Evolutionary conservation across 2,888 invertebrate genomes (phyloP), one percentile per base, ranked within the genome.

Genomic region (Argyresthia goedartella): DNA sequence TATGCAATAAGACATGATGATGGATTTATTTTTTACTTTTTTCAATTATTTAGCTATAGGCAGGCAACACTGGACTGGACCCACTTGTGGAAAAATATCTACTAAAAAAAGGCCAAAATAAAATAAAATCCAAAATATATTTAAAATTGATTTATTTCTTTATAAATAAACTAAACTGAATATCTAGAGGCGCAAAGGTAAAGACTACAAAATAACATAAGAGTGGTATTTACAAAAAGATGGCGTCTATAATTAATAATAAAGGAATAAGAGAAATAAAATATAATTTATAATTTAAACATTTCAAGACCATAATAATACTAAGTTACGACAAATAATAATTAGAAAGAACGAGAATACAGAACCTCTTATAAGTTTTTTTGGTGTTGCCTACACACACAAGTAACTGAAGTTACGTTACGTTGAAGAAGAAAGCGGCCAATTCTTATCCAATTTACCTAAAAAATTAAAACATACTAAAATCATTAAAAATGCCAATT

Each of bases 121-220:
- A 66, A 63, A 59, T 67, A 66, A 68, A 67, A 73, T 53, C 51
- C 71, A 72, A 71, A 64, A 70, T 69, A 67, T 71, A 73, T 47
- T 75, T 75, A 67, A 71, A 73, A 73, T 75, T 71, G 73, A 78
- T 81, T 84, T 81, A 81, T 80, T 81, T 60, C 60, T 70, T 76
- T 76, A 82, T 84, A 84, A 84, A 82, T 85, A 84, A 80, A 76
- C 79, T 81, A 80, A 81, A 79, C 69, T 71, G 73, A 69, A 73
- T 78, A 76, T 75, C 76, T 80, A 80, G 76, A 77, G 64, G 72
- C n/a, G n/a, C 68, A 73, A 76, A 67, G 73, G 43, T 43, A 51
- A 33, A 62, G 67, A 68, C 73, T 80, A 77, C 69, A 68, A 73
- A 76, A 75, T 79, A 76, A 79, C 67, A 73, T 73, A 79, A 73